A percentile compares a stretch with the other conserved stretches of the same genome.
phyloP scores from a whole-genome alignment of 2,113 vertebrate genomes.

The Archocentrus centrarchus region DNA sequence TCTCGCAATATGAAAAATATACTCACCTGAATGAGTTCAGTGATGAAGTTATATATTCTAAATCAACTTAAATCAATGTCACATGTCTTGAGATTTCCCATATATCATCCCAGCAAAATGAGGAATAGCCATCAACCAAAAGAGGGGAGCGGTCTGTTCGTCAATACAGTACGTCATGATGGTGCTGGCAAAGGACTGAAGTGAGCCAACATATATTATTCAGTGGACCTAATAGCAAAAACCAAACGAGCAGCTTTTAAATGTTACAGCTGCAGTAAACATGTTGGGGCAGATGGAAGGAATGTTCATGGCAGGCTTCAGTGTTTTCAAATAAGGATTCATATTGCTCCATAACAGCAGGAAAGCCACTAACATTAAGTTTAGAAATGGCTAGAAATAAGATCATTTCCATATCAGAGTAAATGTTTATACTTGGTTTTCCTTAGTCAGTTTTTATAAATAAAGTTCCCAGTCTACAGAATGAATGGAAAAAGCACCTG shows the following conservation, averaged over 20 bases:
- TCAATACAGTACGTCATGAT: too few species aligned
- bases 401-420: too few species aligned
- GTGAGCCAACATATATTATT: background rate
- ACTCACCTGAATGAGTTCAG: background rate
- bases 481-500: too few species aligned
- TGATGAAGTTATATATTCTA: background rate
- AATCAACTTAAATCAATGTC: background rate
- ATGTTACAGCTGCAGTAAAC: background rate
- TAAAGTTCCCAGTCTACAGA: too few species aligned
- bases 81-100: background rate
- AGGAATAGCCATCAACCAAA: background rate
- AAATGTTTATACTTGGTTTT: too few species aligned
- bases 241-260: background rate
- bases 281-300: background rate
- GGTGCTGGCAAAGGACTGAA: too few species aligned
- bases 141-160: background rate
- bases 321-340: too few species aligned
- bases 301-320: background rate
- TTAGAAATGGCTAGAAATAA: too few species aligned
- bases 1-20: background rate
- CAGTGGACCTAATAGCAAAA: background rate
- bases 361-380: too few species aligned
- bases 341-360: too few species aligned
- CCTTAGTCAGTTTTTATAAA: too few species aligned
- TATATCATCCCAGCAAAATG: background rate